phyloP scores from a whole-genome alignment of 2,888 invertebrate species.

The Trissoscelio sp. region DNA sequence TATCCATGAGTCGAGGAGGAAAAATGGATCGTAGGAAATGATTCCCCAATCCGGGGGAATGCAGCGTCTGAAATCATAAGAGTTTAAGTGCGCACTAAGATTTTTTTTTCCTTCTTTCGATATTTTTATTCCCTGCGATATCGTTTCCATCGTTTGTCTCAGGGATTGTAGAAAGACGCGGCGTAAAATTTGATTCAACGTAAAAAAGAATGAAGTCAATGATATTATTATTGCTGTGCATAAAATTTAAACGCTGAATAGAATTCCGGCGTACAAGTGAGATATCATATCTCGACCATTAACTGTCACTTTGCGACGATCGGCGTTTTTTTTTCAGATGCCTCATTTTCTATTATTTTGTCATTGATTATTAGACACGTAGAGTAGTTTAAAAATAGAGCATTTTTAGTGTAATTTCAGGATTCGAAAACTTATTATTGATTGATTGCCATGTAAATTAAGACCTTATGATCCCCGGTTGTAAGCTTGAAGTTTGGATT shows the following conservation, averaged over 20 bases:
- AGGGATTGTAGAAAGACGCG: constrained; percentile 33
- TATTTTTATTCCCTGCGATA: constrained; percentile 63
- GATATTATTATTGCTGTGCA: constrained; percentile 45
- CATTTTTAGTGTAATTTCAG: constrained; percentile 11
- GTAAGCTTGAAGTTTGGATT: constrained; percentile 36
- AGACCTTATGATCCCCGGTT: constrained; percentile 10
- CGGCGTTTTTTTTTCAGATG: constrained; percentile 20
- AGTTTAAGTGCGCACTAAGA: constrained; percentile 52
- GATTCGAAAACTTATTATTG: not conserved
- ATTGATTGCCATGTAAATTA: constrained; percentile 26
- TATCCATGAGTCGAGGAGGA: constrained; percentile 10
- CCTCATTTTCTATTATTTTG: not conserved
- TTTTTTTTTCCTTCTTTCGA: no score
- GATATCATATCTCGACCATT: constrained; percentile 25
- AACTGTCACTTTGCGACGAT: constrained; percentile 24
- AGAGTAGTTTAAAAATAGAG: not conserved
- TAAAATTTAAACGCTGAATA: constrained; percentile 41
- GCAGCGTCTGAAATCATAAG: constrained; percentile 59
- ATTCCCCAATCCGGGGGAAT: constrained; percentile 45
- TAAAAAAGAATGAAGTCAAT: constrained; percentile 29
- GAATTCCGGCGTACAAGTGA: constrained; percentile 25
- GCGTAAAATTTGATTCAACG: constrained; percentile 56
- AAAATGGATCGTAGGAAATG: constrained; percentile 52
- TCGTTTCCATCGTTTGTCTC: constrained; percentile 62
- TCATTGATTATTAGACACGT: not conserved